Base-by-base conservation (phyloP, 2,113 vertebrate species). In the Azemiops feae region DNA sequence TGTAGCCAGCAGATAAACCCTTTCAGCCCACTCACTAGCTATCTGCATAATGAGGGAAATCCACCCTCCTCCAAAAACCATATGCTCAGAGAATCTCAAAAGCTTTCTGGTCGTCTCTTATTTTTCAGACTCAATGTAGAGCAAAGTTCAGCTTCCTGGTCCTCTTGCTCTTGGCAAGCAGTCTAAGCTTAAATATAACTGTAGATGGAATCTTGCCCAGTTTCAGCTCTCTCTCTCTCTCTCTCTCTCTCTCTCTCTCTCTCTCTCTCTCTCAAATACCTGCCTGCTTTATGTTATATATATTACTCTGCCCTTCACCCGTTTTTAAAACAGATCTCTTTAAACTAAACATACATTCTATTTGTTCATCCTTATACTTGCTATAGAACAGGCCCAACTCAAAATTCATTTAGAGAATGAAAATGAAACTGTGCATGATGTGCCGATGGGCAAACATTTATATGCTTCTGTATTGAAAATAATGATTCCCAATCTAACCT, bases 141-240 rank as follows among this genome's bases (percentile, higher is more conserved):
- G 95, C 96, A 97, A 97, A 97, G 96, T 96, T 98, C 96, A 97
- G 88, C 94, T 11, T 43, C 1, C 50, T 93, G 81, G 55, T 88
- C 60, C 6, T 0, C 90, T 0, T 5, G 92, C 57, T 96, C 88
- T 96, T 97, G 96, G 95, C 95, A 96, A 89, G 91, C 88, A 9
- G 0, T 91, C 54, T 94, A 92, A 94, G 87, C 92, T 96, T 96
- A 74, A 94, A 90, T 93, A 96, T 89, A 92, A 87, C 93, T 23
- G 0, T 88, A 95, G 52, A 52, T 95, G 95, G 95, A 94, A 91
- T 87, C 87, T 20, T 86, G 64, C 91, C 85, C 92, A 3, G 2
- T 3, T 74, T 81, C 1, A 39, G 0, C 5, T 74, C 64, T 18
- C 54, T 3, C 11, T 10, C 11, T 54, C 53, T 54, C 53, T 54